Percentiles rank a stretch among this genome's conserved stretches.
Conservation (phyloP, 2,888 invertebrate species). For the Pammene fasciana region DNA sequence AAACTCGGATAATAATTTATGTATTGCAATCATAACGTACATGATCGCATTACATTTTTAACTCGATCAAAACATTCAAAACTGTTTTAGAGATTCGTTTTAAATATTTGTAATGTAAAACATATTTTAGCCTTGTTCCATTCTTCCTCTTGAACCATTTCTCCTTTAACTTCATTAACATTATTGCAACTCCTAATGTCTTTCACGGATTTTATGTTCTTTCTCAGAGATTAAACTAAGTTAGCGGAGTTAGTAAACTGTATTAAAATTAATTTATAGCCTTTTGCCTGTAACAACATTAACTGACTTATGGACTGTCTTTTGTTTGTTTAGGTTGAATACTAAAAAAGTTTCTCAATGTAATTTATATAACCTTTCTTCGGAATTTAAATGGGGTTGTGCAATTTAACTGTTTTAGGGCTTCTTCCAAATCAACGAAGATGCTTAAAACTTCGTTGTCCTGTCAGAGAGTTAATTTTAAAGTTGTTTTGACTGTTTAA, state of each 20-base stretch:
- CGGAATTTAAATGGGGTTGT: conserved; percentile 24
- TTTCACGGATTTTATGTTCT: conserved; percentile 39
- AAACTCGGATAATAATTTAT: not conserved
- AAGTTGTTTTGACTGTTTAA: too few species aligned
- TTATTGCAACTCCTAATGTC: conserved; percentile 41
- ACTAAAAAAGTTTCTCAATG: conserved; percentile 34
- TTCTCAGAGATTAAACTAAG: conserved; percentile 44
- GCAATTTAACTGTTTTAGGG: conserved; percentile 14
- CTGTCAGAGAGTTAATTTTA: too few species aligned
- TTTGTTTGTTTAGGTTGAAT: conserved; percentile 47
- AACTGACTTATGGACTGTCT: conserved; percentile 39
- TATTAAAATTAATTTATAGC: conserved; percentile 45
- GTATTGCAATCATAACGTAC: too few species aligned
- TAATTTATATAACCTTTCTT: conserved; percentile 35
- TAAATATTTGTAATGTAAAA: too few species aligned
- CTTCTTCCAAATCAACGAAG: conserved; percentile 9
- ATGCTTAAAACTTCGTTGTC: not conserved
- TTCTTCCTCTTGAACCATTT: conserved; percentile 16
- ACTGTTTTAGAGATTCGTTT: too few species aligned
- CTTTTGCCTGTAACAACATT: conserved; percentile 44
- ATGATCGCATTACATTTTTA: too few species aligned
- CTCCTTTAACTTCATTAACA: conserved; percentile 34
- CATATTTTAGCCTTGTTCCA: too few species aligned
- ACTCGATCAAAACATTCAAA: too few species aligned
- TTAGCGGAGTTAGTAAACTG: conserved; percentile 43